These are phyloP conservation scores for Thaumatotibia leucotreta DNA, from an alignment of 1,140 invertebrate genomes.

Conservation along the genomic window DNA sequence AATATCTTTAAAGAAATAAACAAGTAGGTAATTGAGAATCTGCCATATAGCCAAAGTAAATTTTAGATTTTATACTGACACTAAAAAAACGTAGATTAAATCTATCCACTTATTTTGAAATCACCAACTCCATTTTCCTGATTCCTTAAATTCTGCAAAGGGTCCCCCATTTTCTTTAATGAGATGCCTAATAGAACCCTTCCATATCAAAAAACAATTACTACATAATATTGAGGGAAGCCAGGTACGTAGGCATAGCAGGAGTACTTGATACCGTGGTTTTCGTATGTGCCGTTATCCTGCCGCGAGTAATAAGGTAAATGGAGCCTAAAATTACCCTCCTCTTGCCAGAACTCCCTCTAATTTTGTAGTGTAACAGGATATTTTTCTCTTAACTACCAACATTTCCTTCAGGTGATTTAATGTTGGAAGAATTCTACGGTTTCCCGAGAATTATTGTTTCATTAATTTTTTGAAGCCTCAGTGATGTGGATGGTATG, in stretches of 20 bases:
- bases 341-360: constrained; percentile 22
- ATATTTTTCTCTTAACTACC: constrained; percentile 17
- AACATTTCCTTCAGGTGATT: background rate
- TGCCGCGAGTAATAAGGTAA: constrained; percentile 44
- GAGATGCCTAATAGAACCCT: too few species aligned
- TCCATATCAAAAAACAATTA: too few species aligned
- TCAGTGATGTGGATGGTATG: background rate
- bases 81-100: too few species aligned
- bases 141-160: too few species aligned
- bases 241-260: background rate
- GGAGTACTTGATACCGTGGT: background rate
- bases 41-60: too few species aligned
- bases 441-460: background rate
- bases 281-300: constrained; percentile 24
- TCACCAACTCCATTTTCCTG: too few species aligned
- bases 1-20: too few species aligned
- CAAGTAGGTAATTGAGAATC: too few species aligned
- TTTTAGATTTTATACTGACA: too few species aligned
- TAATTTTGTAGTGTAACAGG: constrained; percentile 17
- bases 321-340: constrained; percentile 45
- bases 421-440: background rate
- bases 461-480: background rate
- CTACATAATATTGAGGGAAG: too few species aligned
- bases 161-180: too few species aligned
- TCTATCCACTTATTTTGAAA: too few species aligned